Percentiles rank a stretch among this genome's conserved stretches.
Conservation (phyloP, 2,888 invertebrate genomes). For the Metalampra italica region DNA sequence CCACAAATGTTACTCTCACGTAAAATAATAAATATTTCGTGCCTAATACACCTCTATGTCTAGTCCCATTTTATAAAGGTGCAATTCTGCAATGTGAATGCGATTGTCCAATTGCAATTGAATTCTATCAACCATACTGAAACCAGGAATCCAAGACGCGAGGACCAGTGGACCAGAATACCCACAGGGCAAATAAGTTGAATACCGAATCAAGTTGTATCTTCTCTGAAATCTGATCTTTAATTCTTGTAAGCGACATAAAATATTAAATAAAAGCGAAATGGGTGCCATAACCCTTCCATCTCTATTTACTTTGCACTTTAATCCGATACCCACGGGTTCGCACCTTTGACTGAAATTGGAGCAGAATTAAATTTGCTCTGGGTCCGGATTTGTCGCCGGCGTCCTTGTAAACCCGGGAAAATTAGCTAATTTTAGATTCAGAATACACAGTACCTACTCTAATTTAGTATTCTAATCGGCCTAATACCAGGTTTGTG, state of each 20-base stretch:
- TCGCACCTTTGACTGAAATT: background rate
- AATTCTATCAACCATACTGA: too few relatives aligned
- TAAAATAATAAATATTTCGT: too few relatives aligned
- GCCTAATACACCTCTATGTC: too few relatives aligned
- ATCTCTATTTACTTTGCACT: background rate
- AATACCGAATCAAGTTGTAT: too few relatives aligned
- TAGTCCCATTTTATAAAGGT: too few relatives aligned
- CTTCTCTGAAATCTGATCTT: background rate
- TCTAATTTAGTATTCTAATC: conserved; percentile 47
- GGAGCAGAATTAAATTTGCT: background rate
- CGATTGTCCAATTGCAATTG: too few relatives aligned
- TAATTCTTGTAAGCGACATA: background rate
- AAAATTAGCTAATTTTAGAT: conserved; percentile 34
- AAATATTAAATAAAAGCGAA: background rate
- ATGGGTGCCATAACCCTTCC: background rate
- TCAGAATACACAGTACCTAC: conserved; percentile 20
- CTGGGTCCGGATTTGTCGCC: background rate
- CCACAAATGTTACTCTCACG: too few relatives aligned
- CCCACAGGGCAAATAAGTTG: too few relatives aligned
- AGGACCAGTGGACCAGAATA: too few relatives aligned
- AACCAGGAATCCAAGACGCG: too few relatives aligned
- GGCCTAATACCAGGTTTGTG: background rate
- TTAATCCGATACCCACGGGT: background rate
- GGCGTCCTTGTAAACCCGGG: conserved; percentile 6
- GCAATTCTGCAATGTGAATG: too few relatives aligned